Conservation (phyloP, 2,888 invertebrate genomes). For the Brenthis ino region DNA sequence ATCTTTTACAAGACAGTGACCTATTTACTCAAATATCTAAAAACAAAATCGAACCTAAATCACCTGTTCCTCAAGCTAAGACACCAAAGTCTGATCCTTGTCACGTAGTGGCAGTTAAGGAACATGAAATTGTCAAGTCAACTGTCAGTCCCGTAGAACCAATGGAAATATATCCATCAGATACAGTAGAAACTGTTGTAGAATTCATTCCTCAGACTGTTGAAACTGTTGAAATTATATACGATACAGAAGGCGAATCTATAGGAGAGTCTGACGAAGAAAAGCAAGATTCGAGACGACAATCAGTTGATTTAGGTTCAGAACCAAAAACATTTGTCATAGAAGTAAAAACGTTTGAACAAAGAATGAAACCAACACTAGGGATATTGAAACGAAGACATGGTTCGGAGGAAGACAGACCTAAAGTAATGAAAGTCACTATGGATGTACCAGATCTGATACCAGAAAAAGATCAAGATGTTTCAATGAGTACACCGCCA, state of each 20-base stretch:
- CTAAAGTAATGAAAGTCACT: conserved; percentile 47
- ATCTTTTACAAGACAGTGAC: conserved; percentile 85
- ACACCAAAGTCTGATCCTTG: conserved; percentile 56
- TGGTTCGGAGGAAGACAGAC: conserved; percentile 47
- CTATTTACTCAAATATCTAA: conserved; percentile 86
- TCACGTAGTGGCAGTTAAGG: conserved; percentile 86
- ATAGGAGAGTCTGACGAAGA: conserved; percentile 55
- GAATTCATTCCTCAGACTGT: conserved; percentile 80
- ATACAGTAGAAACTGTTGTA: conserved; percentile 77
- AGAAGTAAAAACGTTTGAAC: conserved; percentile 65
- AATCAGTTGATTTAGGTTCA: conserved; percentile 54
- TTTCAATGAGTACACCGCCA: conserved; percentile 40
- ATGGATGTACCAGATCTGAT: conserved; percentile 56
- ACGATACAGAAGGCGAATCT: conserved; percentile 75
- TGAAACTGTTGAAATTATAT: conserved; percentile 80
- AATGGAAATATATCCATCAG: conserved; percentile 71
- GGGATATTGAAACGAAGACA: conserved; percentile 61
- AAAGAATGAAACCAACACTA: conserved; percentile 65
- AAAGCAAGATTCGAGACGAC: conserved; percentile 34
- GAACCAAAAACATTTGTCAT: conserved; percentile 71
- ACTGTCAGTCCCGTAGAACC: conserved; percentile 74
- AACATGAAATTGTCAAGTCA: conserved; percentile 86
- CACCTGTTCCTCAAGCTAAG: conserved; percentile 30
- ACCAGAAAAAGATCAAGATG: conserved; percentile 48
- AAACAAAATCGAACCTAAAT: conserved; percentile 57